Evolutionary conservation across 2,113 vertebrate genomes (phyloP).

Genomic region (Orthonyx spaldingii): DNA sequence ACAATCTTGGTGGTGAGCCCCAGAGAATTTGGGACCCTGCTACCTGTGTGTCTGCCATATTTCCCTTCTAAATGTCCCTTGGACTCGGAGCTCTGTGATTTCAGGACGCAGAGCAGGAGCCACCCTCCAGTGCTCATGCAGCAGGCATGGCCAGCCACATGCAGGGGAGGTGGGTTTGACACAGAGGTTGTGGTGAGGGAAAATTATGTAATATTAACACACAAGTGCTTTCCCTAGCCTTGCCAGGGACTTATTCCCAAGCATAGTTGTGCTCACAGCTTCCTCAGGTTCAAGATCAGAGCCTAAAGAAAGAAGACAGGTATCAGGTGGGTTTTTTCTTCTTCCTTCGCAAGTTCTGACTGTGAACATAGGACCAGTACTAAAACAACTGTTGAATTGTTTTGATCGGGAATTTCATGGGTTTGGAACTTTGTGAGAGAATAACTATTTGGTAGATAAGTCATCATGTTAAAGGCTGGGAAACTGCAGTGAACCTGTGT

Average conservation of each 20-base stretch:
- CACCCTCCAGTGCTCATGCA: neutral
- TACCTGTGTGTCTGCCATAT: rapidly evolving
- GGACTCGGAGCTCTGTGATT: neutral
- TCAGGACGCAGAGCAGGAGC: neutral
- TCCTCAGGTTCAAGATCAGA: neutral
- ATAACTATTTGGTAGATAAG: neutral
- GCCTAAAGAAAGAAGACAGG: neutral
- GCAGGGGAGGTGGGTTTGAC: neutral
- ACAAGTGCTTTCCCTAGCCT: neutral
- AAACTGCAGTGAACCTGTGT: neutral
- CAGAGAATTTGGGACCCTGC: neutral
- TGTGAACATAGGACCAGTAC: neutral
- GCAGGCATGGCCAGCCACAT: neutral
- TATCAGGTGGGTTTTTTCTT: neutral
- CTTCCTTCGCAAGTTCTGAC: neutral
- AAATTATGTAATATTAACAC: neutral
- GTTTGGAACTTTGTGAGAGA: neutral
- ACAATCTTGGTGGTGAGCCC: neutral
- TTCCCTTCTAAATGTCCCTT: neutral
- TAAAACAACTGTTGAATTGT: neutral
- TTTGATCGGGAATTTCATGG: neutral
- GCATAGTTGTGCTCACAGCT: neutral
- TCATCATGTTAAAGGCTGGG: neutral
- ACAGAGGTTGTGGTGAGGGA: neutral
- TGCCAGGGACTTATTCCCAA: neutral